Evolutionary conservation across 2,797 vertebrate genomes (phyloP).

Genomic region (Scyliorhinus canicula): DNA sequence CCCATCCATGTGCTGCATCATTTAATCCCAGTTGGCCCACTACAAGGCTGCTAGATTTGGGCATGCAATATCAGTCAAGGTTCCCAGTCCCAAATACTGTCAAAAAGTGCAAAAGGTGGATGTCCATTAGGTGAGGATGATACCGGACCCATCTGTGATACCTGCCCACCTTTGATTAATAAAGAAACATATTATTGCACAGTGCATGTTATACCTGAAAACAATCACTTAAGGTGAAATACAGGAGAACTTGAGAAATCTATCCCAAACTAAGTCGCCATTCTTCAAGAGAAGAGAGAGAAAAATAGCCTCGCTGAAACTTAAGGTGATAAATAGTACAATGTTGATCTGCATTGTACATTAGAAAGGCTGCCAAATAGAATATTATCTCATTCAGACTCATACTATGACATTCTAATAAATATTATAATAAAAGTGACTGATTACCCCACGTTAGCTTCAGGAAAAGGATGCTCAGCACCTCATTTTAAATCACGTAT

Average conservation of each 20-base stretch:
- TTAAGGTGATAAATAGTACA: neutral
- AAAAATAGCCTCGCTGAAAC: neutral
- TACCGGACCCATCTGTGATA: neutral
- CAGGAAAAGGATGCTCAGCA: neutral
- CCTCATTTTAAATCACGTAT: neutral
- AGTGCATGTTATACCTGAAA: neutral
- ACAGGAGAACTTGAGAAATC: neutral
- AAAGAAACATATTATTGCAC: neutral
- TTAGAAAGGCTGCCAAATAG: neutral
- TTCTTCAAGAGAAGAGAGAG: neutral
- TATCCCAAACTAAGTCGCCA: neutral
- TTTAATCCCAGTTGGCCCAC: neutral
- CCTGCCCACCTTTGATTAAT: neutral
- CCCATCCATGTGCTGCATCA: neutral
- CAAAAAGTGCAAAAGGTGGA: neutral
- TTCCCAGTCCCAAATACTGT: too few relatives aligned
- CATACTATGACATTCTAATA: neutral
- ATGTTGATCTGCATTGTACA: neutral
- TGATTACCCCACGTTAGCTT: neutral
- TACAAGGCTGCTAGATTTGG: neutral
- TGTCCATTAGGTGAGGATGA: neutral
- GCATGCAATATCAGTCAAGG: too few relatives aligned
- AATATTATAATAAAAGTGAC: slow-evolving; percentile 24
- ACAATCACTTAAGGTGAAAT: neutral
- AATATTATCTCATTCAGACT: neutral